Evolutionary conservation across 2,797 vertebrate species (phyloP), one percentile per base, ranked within the genome.

Genomic region (Hypotaenidia okinawae): DNA sequence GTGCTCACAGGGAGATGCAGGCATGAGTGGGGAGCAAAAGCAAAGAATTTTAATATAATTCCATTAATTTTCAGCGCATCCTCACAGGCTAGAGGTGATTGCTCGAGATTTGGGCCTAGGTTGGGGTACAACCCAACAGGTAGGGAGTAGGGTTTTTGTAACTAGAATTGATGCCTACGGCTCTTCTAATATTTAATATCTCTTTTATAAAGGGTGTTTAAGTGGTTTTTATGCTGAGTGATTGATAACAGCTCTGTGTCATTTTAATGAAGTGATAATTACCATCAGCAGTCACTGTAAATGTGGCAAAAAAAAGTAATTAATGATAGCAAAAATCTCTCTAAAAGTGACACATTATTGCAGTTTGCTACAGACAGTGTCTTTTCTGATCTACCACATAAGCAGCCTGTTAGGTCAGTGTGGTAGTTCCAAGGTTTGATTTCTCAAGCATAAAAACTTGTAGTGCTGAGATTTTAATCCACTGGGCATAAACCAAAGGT

Each of bases 241-340:
- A 49, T 18, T 74, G 33, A 32, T 39, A 55, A 70, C 39, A 80
- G 75, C 23, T 37, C 30, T 72, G 18, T 49, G 30, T 66, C 69
- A 39, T 28, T 14, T 15, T 79, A 32, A 62, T 81, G 70, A 87
- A 41, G 59, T 51, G 55, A 61, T 68, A 88, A 58, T 91, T 89
- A 13, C 30, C 13, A 37, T 55, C 64, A 45, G 57, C 41, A 70
- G 47, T 84, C 75, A 82, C 37, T 88, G 75, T 55, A 91, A 90
- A 92, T 87, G 91, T 87, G 92, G 77, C 94, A 86, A 95, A 86
- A 93, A 82, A n/a, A 84, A 67, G 28, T 35, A 35, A 35, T 35
- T 70, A 91, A 33, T 6, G 17, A 62, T 37, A 75, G 80, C 52
- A 35, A 74, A 54, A 88, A 85, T 72, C 61, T 51, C 72, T 51